These are phyloP conservation scores for Masticophis lateralis DNA, from an alignment of 2,797 vertebrate species.

Conservation along the genomic window DNA sequence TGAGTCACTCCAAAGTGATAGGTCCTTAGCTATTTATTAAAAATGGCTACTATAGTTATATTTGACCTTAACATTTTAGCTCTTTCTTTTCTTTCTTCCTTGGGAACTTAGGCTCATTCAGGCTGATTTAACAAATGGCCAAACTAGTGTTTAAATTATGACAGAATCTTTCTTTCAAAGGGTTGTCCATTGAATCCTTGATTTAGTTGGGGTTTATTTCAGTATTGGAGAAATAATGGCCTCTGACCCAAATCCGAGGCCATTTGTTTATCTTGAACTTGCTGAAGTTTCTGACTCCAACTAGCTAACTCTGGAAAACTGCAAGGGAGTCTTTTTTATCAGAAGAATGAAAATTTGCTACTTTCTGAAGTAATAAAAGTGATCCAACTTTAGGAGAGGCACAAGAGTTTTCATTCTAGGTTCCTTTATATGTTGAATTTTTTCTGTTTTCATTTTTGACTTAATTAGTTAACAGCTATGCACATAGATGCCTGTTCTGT, in stretches of 20 bases:
- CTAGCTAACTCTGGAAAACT: not conserved
- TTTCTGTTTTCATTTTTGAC: not conserved
- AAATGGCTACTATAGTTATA: constrained; percentile 26
- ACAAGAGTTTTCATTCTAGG: not conserved
- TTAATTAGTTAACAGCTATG: not conserved
- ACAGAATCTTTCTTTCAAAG: not conserved
- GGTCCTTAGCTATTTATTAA: not conserved
- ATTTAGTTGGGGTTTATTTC: not conserved
- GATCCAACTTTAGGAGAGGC: not conserved
- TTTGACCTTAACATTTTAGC: not conserved
- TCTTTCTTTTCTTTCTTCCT: constrained; percentile 30
- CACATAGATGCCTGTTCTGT: not conserved
- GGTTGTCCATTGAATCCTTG: not conserved
- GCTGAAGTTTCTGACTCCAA: not conserved
- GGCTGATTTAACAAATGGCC: not conserved
- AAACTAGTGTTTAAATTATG: not conserved
- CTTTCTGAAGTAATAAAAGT: not conserved
- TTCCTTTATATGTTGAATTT: not conserved
- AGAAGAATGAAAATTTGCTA: not conserved
- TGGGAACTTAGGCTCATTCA: not conserved
- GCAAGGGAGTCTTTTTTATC: not conserved
- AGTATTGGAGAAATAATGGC: not conserved
- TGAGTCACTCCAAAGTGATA: constrained; percentile 14
- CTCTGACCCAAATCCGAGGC: not conserved
- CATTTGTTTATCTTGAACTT: not conserved